These are phyloP conservation scores for Odontocerum albicorne DNA, from an alignment of 2,888 invertebrate species.

Conservation along the genomic window DNA sequence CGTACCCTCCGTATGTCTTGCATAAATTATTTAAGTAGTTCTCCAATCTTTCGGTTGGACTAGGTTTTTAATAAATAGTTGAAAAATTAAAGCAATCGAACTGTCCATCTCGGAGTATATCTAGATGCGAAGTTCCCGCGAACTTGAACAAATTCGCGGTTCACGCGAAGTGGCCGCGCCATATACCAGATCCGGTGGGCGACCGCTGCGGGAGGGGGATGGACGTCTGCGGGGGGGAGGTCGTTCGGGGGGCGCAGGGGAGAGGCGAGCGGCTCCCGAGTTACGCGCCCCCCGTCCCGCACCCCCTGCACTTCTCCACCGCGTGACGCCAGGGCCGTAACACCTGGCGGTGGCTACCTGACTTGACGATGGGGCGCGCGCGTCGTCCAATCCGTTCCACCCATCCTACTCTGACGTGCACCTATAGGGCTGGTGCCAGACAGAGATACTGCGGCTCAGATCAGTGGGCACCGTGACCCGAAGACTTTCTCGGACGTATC, in stretches of 20 bases:
- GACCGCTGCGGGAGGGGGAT: constrained; percentile 29
- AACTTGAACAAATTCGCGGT: not conserved
- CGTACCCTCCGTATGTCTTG: too few relatives aligned
- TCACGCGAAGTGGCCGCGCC: not conserved
- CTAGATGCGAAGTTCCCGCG: too few relatives aligned
- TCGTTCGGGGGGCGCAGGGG: constrained; percentile 41
- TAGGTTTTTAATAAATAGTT: too few relatives aligned
- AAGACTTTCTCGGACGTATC: constrained; percentile 27
- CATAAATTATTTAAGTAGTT: too few relatives aligned
- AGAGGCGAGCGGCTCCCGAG: constrained; percentile 41
- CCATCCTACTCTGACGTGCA: not conserved
- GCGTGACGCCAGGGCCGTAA: constrained; percentile 9
- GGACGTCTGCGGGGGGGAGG: constrained; percentile 2
- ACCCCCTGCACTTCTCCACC: constrained; percentile 11
- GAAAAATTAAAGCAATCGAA: too few relatives aligned
- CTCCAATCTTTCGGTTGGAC: too few relatives aligned
- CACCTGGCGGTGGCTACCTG: constrained; percentile 30
- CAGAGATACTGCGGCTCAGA: not conserved
- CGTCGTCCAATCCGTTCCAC: not conserved
- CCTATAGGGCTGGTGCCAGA: not conserved
- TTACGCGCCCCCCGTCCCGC: constrained; percentile 30
- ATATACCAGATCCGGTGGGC: constrained; percentile 32
- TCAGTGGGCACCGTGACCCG: constrained; percentile 1
- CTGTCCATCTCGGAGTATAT: too few relatives aligned
- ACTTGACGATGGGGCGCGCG: constrained; percentile 9